phyloP scores from a whole-genome alignment of 2,888 invertebrate species.

The Acleris laterana region DNA sequence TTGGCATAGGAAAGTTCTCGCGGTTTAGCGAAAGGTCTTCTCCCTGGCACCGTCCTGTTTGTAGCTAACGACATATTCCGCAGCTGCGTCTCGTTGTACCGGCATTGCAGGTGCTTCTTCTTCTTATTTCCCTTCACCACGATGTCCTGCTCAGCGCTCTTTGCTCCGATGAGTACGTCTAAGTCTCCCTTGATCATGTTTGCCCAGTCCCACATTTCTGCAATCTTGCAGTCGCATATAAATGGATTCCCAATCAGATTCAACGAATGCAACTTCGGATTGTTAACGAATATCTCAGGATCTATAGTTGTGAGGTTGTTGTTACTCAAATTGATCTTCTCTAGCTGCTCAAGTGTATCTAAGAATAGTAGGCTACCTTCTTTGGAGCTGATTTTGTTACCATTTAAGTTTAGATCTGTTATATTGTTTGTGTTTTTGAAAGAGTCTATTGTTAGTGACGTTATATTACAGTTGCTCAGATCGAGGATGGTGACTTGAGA shows the following conservation, averaged over 20 bases:
- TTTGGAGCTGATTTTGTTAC: constrained; percentile 81
- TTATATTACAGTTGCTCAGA: constrained; percentile 87
- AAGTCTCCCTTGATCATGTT: constrained; percentile 86
- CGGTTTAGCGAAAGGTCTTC: constrained; percentile 84
- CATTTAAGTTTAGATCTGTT: constrained; percentile 85
- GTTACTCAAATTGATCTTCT: constrained; percentile 86
- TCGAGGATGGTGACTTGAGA: constrained; percentile 86
- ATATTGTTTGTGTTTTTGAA: constrained; percentile 86
- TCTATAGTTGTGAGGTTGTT: constrained; percentile 86
- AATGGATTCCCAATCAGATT: constrained; percentile 89
- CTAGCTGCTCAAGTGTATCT: constrained; percentile 80
- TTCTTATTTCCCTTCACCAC: constrained; percentile 86
- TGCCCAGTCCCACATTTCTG: constrained; percentile 90
- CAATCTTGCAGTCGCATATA: constrained; percentile 87
- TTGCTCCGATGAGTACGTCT: constrained; percentile 87
- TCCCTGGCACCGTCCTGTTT: constrained; percentile 81
- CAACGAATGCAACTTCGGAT: constrained; percentile 84
- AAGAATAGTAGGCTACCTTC: constrained; percentile 83
- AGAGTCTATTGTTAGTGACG: constrained; percentile 83
- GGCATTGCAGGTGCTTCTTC: constrained; percentile 86
- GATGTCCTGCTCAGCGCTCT: constrained; percentile 85
- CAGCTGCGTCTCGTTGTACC: constrained; percentile 84
- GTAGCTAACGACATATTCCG: constrained; percentile 74
- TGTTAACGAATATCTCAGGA: constrained; percentile 81
- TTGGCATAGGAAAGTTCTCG: constrained; percentile 84